phyloP scores from a whole-genome alignment of 2,797 vertebrate species.

The Falco concolor region DNA sequence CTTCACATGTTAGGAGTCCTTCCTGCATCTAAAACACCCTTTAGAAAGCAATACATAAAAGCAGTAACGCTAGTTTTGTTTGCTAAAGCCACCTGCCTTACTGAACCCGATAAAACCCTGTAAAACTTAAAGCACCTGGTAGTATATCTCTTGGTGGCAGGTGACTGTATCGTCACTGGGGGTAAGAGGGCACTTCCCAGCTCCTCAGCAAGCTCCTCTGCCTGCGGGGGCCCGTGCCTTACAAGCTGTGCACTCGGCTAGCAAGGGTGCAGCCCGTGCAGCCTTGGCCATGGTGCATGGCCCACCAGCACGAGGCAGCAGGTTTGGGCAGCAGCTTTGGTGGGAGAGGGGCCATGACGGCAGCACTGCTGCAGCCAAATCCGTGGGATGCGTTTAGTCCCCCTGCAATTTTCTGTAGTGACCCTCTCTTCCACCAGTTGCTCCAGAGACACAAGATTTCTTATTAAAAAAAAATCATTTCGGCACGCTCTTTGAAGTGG shows the following conservation, averaged over 20 bases:
- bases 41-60: not conserved
- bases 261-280: not conserved
- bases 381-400: not conserved
- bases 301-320: not conserved
- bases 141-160: not conserved
- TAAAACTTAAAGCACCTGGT: not conserved
- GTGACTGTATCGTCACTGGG: fast-evolving
- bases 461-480: not conserved
- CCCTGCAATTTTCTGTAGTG: not conserved
- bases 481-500: not conserved
- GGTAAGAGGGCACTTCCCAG: not conserved
- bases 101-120: not conserved
- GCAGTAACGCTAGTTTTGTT: not conserved
- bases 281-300: fast-evolving
- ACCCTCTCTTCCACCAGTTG: not conserved
- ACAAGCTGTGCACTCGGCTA: fast-evolving
- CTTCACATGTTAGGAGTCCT: not conserved
- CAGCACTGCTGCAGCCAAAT: not conserved
- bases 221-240: not conserved
- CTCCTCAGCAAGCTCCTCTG: not conserved
- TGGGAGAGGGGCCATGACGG: fast-evolving
- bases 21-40: not conserved
- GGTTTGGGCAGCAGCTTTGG: not conserved
- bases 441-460: not conserved
- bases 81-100: not conserved